phyloP scores from a whole-genome alignment of 2,113 vertebrate species.

The Orcinus orca region DNA sequence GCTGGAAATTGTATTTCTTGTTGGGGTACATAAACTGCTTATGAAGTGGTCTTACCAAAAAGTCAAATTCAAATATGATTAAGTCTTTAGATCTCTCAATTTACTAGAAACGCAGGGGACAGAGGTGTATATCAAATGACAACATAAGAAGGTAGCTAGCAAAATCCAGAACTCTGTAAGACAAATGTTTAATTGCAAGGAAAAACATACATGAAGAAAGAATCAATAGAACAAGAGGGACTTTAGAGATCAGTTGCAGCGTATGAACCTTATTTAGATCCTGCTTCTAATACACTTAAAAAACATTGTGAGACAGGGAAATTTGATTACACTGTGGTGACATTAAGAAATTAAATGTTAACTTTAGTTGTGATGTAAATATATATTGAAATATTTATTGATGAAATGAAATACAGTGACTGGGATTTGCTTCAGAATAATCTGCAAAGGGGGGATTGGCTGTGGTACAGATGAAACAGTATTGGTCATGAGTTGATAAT shows the following conservation, averaged over 20 bases:
- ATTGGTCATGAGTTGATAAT: background rate
- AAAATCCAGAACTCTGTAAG: background rate
- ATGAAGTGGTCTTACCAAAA: background rate
- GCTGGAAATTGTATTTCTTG: background rate
- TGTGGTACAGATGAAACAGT: background rate
- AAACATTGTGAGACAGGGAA: background rate
- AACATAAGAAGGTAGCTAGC: background rate
- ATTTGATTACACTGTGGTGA: background rate
- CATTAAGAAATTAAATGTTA: background rate
- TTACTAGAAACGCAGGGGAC: background rate
- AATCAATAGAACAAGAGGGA: background rate
- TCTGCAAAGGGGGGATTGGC: background rate
- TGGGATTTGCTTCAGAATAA: background rate
- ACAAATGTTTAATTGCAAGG: background rate
- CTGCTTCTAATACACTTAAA: background rate
- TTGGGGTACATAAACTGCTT: background rate
- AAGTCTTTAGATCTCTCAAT: background rate
- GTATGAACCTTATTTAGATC: background rate
- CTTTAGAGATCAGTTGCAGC: background rate
- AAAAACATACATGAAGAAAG: background rate
- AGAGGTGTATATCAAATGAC: background rate
- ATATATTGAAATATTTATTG: background rate
- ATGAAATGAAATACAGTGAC: background rate
- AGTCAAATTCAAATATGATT: background rate
- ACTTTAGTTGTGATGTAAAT: background rate